Conservation (phyloP, 2,113 vertebrate species). For the Zapus hudsonius region DNA sequence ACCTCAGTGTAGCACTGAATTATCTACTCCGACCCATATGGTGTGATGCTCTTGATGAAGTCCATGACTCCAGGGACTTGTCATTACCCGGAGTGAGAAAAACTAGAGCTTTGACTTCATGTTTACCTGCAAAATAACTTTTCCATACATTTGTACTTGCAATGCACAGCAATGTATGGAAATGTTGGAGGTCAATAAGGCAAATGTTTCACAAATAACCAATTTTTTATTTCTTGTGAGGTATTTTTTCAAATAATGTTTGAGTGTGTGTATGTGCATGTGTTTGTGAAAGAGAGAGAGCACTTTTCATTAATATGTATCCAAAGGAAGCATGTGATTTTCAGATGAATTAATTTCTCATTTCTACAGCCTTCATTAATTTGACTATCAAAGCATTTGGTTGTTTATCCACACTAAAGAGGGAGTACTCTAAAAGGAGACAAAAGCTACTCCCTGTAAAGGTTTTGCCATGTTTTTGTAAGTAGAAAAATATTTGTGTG, state of each 20-base stretch:
- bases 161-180: neutral
- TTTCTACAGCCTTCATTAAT: conserved; percentile 71
- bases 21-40: too few relatives aligned
- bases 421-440: conserved; percentile 66
- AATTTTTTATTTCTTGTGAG: conserved; percentile 3
- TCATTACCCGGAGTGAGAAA: neutral
- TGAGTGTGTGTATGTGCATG: neutral
- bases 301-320: conserved; percentile 67
- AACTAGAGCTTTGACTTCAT: conserved; percentile 30
- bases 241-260: neutral
- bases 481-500: conserved; percentile 66
- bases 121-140: conserved; percentile 17
- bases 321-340: conserved; percentile 65
- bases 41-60: neutral
- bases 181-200: too few relatives aligned
- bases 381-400: conserved; percentile 79
- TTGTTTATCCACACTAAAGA: conserved; percentile 67
- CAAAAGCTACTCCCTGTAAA: conserved; percentile 64
- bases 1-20: too few relatives aligned
- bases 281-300: neutral
- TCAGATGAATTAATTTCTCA: conserved; percentile 67
- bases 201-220: too few relatives aligned
- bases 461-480: conserved; percentile 73
- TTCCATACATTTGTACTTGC: neutral
- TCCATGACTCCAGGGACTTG: neutral